phyloP scores from a whole-genome alignment of 2,113 vertebrate genomes.

The Pygoscelis adeliae region DNA sequence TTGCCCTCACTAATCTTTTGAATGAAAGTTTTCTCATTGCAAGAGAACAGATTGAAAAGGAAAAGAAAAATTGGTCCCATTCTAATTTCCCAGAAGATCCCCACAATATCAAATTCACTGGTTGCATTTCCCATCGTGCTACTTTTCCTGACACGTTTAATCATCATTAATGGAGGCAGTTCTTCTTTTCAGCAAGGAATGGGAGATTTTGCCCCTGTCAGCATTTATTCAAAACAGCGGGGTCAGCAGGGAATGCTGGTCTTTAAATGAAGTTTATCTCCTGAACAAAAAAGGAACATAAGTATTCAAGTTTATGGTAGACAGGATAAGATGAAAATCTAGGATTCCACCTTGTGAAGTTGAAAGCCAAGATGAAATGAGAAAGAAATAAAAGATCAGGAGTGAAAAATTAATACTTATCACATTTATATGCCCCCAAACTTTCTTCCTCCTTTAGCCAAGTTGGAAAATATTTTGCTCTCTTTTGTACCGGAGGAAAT shows the following conservation, averaged over 20 bases:
- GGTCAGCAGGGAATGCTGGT: background rate
- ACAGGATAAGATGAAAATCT: background rate
- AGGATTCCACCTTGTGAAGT: background rate
- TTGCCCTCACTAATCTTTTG: background rate
- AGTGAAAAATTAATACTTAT: background rate
- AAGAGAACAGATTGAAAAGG: background rate
- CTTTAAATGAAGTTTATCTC: background rate
- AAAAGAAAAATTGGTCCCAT: background rate
- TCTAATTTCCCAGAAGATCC: background rate
- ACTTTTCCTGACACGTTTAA: background rate
- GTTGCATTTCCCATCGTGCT: background rate
- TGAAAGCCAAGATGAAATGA: background rate
- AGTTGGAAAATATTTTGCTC: background rate
- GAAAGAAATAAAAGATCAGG: background rate
- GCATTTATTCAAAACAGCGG: background rate
- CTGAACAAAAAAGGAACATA: background rate
- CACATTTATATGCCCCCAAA: background rate
- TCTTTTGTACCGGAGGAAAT: background rate
- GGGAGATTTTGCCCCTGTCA: background rate
- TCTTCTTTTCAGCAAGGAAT: background rate
- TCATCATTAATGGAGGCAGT: background rate
- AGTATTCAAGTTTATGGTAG: background rate
- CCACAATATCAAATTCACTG: background rate
- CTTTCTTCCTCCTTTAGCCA: background rate
- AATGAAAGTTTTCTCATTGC: background rate